These are phyloP conservation scores for Polylopha cassiicola DNA, from an alignment of 2,888 invertebrate genomes.

Conservation along the genomic window DNA sequence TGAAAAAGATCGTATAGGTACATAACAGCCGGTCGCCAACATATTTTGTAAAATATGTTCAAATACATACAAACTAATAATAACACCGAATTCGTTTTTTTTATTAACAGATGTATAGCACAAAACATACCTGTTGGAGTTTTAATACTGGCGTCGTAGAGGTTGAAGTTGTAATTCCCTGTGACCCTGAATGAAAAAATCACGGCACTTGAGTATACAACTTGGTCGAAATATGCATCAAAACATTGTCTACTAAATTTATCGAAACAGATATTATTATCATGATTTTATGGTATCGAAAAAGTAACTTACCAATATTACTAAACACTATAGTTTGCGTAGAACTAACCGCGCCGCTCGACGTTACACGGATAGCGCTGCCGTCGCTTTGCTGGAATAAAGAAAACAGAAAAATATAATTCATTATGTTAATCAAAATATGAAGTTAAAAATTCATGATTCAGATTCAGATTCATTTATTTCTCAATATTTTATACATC, in stretches of 20 bases:
- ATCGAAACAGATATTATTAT: not conserved
- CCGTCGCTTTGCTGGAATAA: slow-evolving; percentile 59
- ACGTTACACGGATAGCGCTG: slow-evolving; percentile 55
- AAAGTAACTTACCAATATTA: slow-evolving; percentile 57
- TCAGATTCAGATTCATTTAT: no score
- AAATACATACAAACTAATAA: no score
- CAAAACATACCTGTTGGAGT: slow-evolving; percentile 62
- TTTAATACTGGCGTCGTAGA: slow-evolving; percentile 60
- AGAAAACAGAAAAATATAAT: not conserved
- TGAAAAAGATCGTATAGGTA: no score
- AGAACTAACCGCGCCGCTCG: slow-evolving; percentile 47
- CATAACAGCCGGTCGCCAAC: no score
- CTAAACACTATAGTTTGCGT: slow-evolving; percentile 69
- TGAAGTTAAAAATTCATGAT: no score
- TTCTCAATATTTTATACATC: no score
- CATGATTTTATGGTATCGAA: not conserved
- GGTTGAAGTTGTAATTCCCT: slow-evolving; percentile 54
- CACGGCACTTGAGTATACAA: no score
- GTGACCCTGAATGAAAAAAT: slow-evolving; percentile 44
- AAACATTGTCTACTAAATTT: not conserved
- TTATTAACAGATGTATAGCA: no score
- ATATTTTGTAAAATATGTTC: no score
- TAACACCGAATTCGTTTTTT: no score
- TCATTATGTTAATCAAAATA: no score
- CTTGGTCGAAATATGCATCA: no score